phyloP scores from a whole-genome alignment of 2,888 invertebrate genomes.

The Platycheirus albimanus region DNA sequence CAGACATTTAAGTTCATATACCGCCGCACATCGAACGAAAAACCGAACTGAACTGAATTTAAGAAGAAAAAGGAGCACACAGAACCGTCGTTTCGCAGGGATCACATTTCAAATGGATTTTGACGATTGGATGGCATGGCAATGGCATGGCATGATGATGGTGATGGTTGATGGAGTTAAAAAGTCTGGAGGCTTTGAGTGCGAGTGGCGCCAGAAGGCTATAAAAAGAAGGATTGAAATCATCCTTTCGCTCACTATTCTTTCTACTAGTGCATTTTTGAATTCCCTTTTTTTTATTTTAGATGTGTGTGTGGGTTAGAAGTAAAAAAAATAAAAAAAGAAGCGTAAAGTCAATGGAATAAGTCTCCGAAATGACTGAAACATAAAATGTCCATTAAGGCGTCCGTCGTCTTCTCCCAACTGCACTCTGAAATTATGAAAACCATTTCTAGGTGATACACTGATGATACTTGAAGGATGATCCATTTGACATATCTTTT shows the following conservation, averaged over 20 bases:
- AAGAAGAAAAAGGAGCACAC: slow-evolving; percentile 1
- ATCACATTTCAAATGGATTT: slow-evolving; percentile 39
- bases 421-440: slow-evolving; percentile 62
- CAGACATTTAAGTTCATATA: slow-evolving; percentile 24
- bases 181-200: slow-evolving; percentile 31
- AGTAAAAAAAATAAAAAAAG: slow-evolving; percentile 3
- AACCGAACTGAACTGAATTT: too few relatives aligned
- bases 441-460: slow-evolving; percentile 41
- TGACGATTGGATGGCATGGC: slow-evolving; percentile 38
- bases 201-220: slow-evolving; percentile 43
- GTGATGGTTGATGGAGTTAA: slow-evolving; percentile 11
- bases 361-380: slow-evolving; percentile 48
- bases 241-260: slow-evolving; percentile 32
- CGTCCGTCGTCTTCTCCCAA: not conserved
- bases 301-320: not conserved
- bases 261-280: slow-evolving; percentile 16
- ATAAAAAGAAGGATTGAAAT: slow-evolving; percentile 41
- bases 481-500: slow-evolving; percentile 51
- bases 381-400: slow-evolving; percentile 71
- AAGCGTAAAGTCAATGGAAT: slow-evolving; percentile 32
- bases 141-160: too few relatives aligned
- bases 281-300: not conserved
- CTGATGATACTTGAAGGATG: slow-evolving; percentile 37
- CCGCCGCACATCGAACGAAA: not conserved
- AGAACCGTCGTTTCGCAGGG: slow-evolving; percentile 30